Evolutionary conservation across 1,140 invertebrate species (phyloP).

Genomic region (Macrobrachium nipponense): DNA sequence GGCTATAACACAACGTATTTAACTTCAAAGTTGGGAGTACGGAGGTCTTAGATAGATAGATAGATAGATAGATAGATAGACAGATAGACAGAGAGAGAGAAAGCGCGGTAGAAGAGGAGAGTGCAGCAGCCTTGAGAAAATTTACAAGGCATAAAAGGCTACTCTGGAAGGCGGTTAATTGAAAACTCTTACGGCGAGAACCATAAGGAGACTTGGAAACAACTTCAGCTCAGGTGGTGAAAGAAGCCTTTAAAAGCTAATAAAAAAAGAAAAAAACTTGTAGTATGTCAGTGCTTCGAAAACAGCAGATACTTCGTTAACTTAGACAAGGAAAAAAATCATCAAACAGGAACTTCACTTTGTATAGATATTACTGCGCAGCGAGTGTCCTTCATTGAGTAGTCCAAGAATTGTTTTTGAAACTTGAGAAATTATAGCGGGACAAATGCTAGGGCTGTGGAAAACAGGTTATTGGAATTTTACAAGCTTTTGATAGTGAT

Average conservation of each 20-base stretch:
- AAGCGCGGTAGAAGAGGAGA: neutral
- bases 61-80: constrained; percentile 18
- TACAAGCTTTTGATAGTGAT: too few species aligned
- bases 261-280: neutral
- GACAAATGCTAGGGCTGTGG: neutral
- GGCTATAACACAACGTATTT: neutral
- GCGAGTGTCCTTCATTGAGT: too few species aligned
- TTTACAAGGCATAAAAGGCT: neutral
- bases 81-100: constrained; percentile 35
- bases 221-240: neutral
- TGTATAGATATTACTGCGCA: too few species aligned
- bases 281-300: too few species aligned
- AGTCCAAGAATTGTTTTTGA: too few species aligned
- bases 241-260: neutral
- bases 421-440: neutral
- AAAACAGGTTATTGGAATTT: neutral
- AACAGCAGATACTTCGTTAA: too few species aligned
- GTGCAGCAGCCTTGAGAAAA: neutral
- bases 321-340: neutral
- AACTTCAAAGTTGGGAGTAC: neutral
- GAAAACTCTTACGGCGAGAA: too few species aligned
- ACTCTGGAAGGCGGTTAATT: neutral
- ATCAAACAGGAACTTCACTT: neutral
- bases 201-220: too few species aligned
- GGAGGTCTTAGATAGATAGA: constrained; percentile 18